Percentiles rank a stretch among this genome's conserved stretches.
Conservation (phyloP, 2,888 invertebrate genomes). For the Aromia moschata region DNA sequence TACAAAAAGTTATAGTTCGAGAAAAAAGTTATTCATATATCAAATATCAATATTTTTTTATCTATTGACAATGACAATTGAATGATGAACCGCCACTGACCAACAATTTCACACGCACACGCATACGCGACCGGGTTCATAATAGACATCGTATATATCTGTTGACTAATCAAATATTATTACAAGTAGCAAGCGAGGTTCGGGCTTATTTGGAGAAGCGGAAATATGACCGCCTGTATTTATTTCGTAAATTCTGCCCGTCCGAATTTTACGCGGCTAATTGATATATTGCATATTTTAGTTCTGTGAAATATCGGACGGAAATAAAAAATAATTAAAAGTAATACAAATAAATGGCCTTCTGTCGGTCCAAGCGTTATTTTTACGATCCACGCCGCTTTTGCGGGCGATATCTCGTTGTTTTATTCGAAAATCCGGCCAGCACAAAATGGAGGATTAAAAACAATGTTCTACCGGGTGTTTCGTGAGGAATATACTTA, state of each 20-base stretch:
- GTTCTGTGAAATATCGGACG: not conserved
- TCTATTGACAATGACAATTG: too few species aligned
- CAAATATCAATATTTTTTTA: too few species aligned
- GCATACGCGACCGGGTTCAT: too few species aligned
- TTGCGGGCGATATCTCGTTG: not conserved
- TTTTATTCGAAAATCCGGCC: too few species aligned
- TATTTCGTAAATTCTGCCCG: not conserved
- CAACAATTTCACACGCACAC: too few species aligned
- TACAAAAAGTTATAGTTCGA: too few species aligned
- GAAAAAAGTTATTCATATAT: too few species aligned
- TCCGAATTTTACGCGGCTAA: not conserved
- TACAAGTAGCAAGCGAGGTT: not conserved
- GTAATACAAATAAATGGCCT: constrained; percentile 1
- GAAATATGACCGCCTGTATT: not conserved
- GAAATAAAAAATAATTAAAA: constrained; percentile 6
- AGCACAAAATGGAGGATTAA: too few species aligned
- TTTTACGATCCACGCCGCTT: not conserved
- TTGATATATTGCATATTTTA: constrained; percentile 11
- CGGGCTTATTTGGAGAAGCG: not conserved
- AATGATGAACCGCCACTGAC: too few species aligned
- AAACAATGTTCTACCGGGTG: too few species aligned
- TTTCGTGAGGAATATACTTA: too few species aligned
- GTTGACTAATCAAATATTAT: not conserved
- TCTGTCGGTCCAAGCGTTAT: not conserved
- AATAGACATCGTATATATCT: not conserved